A percentile compares a stretch with the other conserved stretches of the same genome.
Conservation (phyloP, 2,888 invertebrate genomes). For the Trissolcus japonicus region DNA sequence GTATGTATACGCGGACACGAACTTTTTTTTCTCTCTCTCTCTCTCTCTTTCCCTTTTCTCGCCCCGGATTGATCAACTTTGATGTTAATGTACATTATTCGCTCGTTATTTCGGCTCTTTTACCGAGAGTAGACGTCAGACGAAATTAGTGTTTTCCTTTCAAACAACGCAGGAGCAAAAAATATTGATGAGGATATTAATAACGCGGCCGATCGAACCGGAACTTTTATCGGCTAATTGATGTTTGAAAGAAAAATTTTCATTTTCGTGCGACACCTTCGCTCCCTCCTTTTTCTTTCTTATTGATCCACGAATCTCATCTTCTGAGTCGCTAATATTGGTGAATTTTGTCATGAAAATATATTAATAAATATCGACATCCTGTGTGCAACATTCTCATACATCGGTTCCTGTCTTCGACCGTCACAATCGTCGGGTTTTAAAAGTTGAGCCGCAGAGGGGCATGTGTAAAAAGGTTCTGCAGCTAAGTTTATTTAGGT, state of each 20-base stretch:
- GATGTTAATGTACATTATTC: conserved; percentile 1
- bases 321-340: conserved; percentile 6
- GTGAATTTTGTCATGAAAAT: conserved; percentile 44
- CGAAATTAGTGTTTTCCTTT: conserved; percentile 12
- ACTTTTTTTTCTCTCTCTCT: conserved; percentile 13
- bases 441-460: not conserved
- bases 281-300: not conserved
- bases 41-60: conserved; percentile 10
- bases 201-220: no score
- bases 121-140: not conserved
- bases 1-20: conserved; percentile 9
- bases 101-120: conserved; percentile 5
- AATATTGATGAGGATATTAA: no score
- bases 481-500: conserved; percentile 17
- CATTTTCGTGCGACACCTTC: not conserved
- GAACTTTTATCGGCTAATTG: no score
- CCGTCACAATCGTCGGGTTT: not conserved
- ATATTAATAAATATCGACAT: conserved; percentile 19
- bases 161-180: not conserved
- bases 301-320: no score
- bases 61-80: no score
- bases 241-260: no score
- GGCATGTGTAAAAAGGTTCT: not conserved
- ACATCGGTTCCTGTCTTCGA: conserved; percentile 5
- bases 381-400: conserved; percentile 6